Percentiles rank a stretch among this genome's conserved stretches.
These are phyloP conservation scores for Otis tarda DNA, from an alignment of 2,113 vertebrate species.

Conservation along the genomic window DNA sequence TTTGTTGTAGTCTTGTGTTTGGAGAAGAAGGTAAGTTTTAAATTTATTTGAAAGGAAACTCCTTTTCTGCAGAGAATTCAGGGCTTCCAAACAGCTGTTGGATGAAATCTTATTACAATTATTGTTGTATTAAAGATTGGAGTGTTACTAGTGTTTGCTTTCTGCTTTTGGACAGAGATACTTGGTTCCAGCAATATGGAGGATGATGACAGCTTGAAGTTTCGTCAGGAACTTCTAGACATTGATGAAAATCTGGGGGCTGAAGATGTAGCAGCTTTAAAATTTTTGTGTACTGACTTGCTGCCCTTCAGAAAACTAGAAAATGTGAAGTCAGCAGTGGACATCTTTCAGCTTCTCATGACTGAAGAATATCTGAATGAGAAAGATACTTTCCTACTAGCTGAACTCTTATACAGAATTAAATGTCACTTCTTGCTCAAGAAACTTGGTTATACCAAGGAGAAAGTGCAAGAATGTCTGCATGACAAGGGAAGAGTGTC, in stretches of 20 bases:
- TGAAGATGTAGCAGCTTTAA: slow-evolving; percentile 69
- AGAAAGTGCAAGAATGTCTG: slow-evolving; percentile 40
- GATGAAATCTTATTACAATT: not conserved
- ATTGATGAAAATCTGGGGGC: slow-evolving; percentile 52
- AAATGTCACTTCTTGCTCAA: slow-evolving; percentile 44
- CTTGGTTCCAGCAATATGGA: slow-evolving; percentile 4
- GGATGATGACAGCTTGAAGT: not conserved
- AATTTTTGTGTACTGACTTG: slow-evolving; percentile 74
- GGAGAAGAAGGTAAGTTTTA: not conserved
- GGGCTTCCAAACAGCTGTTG: not conserved
- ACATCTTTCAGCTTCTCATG: slow-evolving; percentile 68
- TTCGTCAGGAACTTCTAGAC: slow-evolving; percentile 32
- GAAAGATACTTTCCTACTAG: slow-evolving; percentile 64
- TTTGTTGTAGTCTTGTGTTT: not conserved
- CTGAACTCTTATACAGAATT: slow-evolving; percentile 72
- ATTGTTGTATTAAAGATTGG: not conserved
- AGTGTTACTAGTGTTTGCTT: not conserved
- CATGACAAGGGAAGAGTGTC: slow-evolving; percentile 42
- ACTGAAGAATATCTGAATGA: slow-evolving; percentile 18
- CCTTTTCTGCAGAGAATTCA: not conserved
- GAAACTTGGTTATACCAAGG: slow-evolving; percentile 45
- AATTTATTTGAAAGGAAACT: not conserved
- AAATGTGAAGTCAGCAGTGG: slow-evolving; percentile 5
- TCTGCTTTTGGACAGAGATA: not conserved
- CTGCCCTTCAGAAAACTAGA: slow-evolving; percentile 50